Evolutionary conservation across 1,140 invertebrate species (phyloP).

Genomic region (Venturia canescens): DNA sequence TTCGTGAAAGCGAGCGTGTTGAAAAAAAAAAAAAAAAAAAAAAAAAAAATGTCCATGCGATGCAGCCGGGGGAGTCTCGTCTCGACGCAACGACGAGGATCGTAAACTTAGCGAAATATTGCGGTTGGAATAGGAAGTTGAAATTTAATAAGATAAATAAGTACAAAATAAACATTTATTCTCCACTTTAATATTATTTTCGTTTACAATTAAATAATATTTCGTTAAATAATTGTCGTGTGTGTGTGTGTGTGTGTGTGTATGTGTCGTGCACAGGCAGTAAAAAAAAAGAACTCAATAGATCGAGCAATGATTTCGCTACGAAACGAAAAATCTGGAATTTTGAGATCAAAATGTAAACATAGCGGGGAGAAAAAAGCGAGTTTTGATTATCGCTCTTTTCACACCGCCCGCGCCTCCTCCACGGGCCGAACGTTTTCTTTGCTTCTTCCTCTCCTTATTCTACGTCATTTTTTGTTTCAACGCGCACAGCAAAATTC

Average conservation of each 20-base stretch:
- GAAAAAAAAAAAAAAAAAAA: too few species aligned
- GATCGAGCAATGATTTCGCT: constrained; percentile 11
- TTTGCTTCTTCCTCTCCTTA: neutral
- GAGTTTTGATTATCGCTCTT: neutral
- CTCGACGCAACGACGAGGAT: too few species aligned
- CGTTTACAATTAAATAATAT: too few species aligned
- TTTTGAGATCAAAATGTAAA: neutral
- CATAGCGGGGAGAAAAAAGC: constrained; percentile 32
- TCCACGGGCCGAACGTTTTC: neutral
- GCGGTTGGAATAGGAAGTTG: neutral
- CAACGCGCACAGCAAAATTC: constrained; percentile 54
- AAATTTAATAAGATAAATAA: neutral
- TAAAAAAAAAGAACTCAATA: neutral
- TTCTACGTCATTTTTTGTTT: neutral
- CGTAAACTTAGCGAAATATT: constrained; percentile 23
- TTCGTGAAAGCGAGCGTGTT: too few species aligned
- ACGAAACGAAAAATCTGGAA: neutral
- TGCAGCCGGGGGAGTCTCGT: neutral
- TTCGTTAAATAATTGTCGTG: too few species aligned
- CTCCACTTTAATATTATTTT: neutral
- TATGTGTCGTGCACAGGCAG: too few species aligned
- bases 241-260: too few species aligned
- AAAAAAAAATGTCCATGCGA: too few species aligned
- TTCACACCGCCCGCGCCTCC: neutral
- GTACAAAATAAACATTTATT: constrained; percentile 35